A percentile compares a stretch with the other conserved stretches of the same genome.
Evolutionary conservation across 2,888 invertebrate genomes (phyloP).

Genomic region (Lissocephala sabroskyi): DNA sequence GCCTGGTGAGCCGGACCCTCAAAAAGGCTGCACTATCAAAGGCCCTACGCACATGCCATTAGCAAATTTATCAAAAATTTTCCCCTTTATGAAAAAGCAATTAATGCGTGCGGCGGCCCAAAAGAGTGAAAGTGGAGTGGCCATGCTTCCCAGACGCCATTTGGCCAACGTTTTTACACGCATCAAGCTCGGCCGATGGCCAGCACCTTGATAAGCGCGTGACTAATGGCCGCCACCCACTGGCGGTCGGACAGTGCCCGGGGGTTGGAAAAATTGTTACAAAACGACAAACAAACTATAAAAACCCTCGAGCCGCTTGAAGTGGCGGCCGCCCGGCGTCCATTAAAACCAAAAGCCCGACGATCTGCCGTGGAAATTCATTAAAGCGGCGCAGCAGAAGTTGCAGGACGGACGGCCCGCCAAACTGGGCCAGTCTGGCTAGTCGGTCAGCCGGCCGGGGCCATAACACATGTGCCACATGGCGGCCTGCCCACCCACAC

Average conservation of each 20-base stretch:
- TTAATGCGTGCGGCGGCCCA: conserved; percentile 21
- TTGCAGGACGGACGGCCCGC: neutral
- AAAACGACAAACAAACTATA: conserved; percentile 38
- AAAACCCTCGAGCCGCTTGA: conserved; percentile 17
- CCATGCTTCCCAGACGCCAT: conserved; percentile 16
- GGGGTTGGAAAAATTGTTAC: conserved; percentile 36
- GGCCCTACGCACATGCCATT: conserved; percentile 19
- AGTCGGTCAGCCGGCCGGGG: neutral
- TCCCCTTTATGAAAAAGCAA: conserved; percentile 35
- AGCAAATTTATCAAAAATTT: conserved; percentile 28
- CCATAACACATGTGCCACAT: conserved; percentile 47
- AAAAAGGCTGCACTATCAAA: conserved; percentile 9
- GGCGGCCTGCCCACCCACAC: conserved; percentile 3
- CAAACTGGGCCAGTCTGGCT: conserved; percentile 28
- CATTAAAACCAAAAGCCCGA: too few species aligned
- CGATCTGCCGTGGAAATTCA: conserved; percentile 44
- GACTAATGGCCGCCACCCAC: conserved; percentile 40
- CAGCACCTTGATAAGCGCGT: conserved; percentile 54
- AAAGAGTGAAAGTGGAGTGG: too few species aligned
- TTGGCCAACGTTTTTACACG: conserved; percentile 29
- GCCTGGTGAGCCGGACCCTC: neutral
- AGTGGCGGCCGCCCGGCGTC: neutral
- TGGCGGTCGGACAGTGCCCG: neutral
- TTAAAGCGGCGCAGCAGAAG: conserved; percentile 27
- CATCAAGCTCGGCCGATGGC: conserved; percentile 6